These are phyloP conservation scores for Globia sparganii DNA, from an alignment of 2,888 invertebrate species.

Conservation along the genomic window DNA sequence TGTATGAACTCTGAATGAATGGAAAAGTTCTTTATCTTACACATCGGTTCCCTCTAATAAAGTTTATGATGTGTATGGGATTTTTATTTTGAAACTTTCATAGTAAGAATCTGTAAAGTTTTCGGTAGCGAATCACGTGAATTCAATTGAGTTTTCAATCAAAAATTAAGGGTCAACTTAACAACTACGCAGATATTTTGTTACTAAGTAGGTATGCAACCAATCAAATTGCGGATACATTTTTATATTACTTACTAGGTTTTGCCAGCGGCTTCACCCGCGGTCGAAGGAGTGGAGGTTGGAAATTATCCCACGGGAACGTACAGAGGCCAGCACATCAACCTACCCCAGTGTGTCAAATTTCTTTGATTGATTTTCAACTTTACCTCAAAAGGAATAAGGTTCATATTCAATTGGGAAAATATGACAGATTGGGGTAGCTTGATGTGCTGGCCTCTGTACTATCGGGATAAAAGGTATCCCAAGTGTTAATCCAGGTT, in stretches of 20 bases:
- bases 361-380: no score
- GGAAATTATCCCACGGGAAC: neutral
- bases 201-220: neutral
- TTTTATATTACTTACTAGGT: neutral
- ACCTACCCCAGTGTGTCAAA: no score
- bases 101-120: neutral
- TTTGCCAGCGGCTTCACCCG: neutral
- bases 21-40: constrained; percentile 1
- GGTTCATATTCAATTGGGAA: no score
- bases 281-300: neutral
- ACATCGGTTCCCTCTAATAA: neutral
- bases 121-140: neutral
- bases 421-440: no score
- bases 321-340: no score
- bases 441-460: no score
- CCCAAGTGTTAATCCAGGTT: neutral
- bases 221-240: neutral
- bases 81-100: constrained; percentile 12
- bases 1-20: constrained; percentile 4
- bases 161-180: neutral
- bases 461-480: neutral
- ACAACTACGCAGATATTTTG: neutral
- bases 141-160: neutral
- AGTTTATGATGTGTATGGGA: neutral
- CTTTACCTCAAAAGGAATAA: no score